Conservation (phyloP, 2,113 vertebrate genomes). For the Labeo rohita region DNA sequence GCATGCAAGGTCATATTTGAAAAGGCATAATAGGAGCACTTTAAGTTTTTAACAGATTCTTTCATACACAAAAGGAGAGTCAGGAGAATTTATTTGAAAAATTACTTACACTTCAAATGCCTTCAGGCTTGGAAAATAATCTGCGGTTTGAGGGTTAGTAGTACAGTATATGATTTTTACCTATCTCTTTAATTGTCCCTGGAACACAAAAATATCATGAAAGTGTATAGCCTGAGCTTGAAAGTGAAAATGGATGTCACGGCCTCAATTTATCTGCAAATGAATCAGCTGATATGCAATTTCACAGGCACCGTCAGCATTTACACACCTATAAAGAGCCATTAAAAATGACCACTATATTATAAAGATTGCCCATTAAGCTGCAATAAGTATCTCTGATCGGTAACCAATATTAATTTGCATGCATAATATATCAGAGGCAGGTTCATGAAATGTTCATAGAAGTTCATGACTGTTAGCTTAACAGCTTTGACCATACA, state of each 20-base stretch:
- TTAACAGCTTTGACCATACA: conserved; percentile 17
- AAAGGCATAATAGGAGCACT: no score
- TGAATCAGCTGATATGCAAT: conserved; percentile 17
- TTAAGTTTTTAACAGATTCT: no score
- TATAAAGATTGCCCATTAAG: conserved; percentile 35
- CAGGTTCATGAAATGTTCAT: conserved; percentile 17
- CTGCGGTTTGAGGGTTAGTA: neutral
- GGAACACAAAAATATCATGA: neutral
- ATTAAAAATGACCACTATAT: conserved; percentile 11
- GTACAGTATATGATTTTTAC: neutral
- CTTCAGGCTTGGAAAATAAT: neutral
- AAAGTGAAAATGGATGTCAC: conserved; percentile 11
- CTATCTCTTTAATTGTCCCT: neutral
- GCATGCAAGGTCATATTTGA: no score
- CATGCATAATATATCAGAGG: conserved; percentile 16
- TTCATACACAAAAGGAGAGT: neutral
- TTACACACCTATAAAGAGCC: conserved; percentile 14
- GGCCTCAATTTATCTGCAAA: conserved; percentile 19
- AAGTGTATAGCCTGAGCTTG: neutral
- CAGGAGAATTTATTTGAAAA: neutral
- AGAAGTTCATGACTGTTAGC: conserved; percentile 22
- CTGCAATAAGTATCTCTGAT: neutral
- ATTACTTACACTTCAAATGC: neutral
- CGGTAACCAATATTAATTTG: neutral
- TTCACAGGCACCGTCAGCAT: conserved; percentile 7